phyloP scores from a whole-genome alignment of 1,140 invertebrate genomes.

The Araneus ventricosus region DNA sequence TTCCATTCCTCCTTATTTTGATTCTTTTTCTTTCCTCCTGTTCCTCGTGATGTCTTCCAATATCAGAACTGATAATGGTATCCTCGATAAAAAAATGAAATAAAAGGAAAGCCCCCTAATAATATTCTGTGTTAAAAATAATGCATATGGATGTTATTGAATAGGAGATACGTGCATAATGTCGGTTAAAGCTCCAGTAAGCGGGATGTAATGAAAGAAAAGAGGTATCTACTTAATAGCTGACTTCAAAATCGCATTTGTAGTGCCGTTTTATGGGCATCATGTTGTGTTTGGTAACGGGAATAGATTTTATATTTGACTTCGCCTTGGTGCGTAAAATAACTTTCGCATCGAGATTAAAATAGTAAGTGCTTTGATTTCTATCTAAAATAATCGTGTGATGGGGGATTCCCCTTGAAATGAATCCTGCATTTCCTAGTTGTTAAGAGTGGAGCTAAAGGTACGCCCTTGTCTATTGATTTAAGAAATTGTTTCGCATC shows the following conservation, averaged over 20 bases:
- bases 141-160: slow-evolving; percentile 47
- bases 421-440: background rate
- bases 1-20: slow-evolving; percentile 17
- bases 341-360: background rate
- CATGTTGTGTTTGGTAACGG: background rate
- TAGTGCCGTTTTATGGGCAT: slow-evolving; percentile 4
- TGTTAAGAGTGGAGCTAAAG: background rate
- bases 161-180: slow-evolving; percentile 42
- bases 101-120: background rate
- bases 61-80: slow-evolving; percentile 56
- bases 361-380: slow-evolving; percentile 9
- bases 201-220: slow-evolving; percentile 37
- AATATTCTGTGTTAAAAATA: slow-evolving; percentile 53
- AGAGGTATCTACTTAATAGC: slow-evolving; percentile 22
- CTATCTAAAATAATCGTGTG: background rate
- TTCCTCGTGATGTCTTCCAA: slow-evolving; percentile 60
- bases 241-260: slow-evolving; percentile 29
- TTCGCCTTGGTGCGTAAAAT: background rate
- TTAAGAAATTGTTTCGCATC: background rate
- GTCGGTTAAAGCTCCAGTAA: slow-evolving; percentile 20
- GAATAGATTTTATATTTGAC: slow-evolving; percentile 12
- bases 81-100: slow-evolving; percentile 39
- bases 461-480: background rate
- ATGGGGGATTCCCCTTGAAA: background rate
- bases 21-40: slow-evolving; percentile 41